Conservation (phyloP, 2,113 vertebrate genomes). For the Natator depressus region DNA sequence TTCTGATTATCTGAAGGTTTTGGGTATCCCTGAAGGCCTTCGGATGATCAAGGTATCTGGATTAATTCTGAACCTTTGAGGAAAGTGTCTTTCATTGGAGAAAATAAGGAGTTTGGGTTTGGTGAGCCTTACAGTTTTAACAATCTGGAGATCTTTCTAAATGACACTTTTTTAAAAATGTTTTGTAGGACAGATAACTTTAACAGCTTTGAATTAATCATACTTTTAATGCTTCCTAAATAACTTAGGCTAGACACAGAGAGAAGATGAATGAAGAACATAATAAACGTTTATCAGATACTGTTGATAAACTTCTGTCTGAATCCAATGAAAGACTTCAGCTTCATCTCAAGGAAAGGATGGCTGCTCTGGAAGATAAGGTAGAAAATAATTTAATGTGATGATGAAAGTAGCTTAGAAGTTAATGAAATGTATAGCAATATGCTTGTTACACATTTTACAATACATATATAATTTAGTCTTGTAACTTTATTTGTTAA, state of each 20-base stretch:
- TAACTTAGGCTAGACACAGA: conserved; percentile 89
- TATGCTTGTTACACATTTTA: background rate
- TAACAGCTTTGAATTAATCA: background rate
- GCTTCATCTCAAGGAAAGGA: conserved; percentile 97
- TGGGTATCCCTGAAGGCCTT: background rate
- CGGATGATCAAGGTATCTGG: background rate
- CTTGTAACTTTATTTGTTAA: background rate
- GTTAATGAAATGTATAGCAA: background rate
- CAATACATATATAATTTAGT: background rate
- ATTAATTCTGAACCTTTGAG: background rate
- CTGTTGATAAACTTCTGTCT: conserved; percentile 95
- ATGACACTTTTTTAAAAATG: background rate
- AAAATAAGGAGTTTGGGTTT: background rate
- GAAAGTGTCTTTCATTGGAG: background rate
- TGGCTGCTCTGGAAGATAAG: conserved; percentile 98
- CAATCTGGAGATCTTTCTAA: background rate
- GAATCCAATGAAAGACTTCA: conserved; percentile 98
- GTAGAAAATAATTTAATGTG: conserved; percentile 63
- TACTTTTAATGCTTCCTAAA: background rate
- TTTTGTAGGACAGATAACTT: background rate
- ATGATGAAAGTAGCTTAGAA: background rate
- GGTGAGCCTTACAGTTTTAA: background rate
- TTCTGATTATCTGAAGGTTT: background rate
- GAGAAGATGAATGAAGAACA: conserved; percentile 99
- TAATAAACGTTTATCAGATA: conserved; percentile 96